These are phyloP conservation scores for Drosophila santomea DNA, from an alignment of 1,140 invertebrate species.

Conservation along the genomic window DNA sequence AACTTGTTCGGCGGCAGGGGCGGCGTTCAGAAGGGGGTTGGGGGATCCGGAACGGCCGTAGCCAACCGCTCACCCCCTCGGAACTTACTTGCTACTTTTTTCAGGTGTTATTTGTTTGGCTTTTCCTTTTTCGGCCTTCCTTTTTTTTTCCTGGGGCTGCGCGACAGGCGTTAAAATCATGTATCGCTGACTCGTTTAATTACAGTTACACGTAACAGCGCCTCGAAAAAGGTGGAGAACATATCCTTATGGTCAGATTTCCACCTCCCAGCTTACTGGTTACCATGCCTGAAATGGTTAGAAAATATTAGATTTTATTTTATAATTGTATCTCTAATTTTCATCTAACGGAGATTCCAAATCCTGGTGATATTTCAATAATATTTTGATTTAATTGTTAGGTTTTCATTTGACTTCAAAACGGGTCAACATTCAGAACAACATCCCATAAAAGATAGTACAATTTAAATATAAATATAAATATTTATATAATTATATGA, in stretches of 20 bases:
- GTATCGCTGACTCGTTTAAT: conserved; percentile 81
- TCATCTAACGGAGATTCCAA: too few species aligned
- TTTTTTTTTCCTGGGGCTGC: conserved; percentile 35
- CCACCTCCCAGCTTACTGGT: too few species aligned
- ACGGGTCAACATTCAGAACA: too few species aligned
- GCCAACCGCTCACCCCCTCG: neutral
- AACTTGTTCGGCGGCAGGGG: conserved; percentile 43
- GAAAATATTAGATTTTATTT: too few species aligned
- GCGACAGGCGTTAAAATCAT: conserved; percentile 80
- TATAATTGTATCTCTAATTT: too few species aligned
- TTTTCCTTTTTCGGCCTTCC: conserved; percentile 31
- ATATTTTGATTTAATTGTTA: too few species aligned
- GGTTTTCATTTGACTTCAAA: too few species aligned
- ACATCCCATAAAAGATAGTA: too few species aligned
- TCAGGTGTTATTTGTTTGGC: conserved; percentile 44
- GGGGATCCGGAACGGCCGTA: conserved; percentile 23
- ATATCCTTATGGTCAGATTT: conserved; percentile 9
- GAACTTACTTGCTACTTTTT: conserved; percentile 11
- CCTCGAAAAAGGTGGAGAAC: conserved; percentile 13
- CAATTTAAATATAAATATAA: too few species aligned
- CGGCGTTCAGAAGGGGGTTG: conserved; percentile 25
- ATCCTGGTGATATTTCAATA: too few species aligned
- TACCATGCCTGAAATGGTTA: too few species aligned
- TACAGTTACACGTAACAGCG: conserved; percentile 76
- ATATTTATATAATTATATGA: too few species aligned